phyloP scores from a whole-genome alignment of 2,113 vertebrate species.

The Triplophysa siluroides region DNA sequence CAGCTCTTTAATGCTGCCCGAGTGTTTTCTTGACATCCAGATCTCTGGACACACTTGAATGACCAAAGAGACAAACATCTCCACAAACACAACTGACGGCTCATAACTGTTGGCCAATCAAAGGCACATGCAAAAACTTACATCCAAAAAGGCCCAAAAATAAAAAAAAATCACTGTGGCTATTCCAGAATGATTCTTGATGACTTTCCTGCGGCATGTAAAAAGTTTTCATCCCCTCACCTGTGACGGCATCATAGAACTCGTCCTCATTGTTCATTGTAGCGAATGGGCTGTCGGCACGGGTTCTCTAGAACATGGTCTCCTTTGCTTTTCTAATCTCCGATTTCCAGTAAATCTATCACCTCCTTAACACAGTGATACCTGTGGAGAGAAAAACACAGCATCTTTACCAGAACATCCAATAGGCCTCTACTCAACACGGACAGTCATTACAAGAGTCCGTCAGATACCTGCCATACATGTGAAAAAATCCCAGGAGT shows the following conservation, averaged over 20 bases:
- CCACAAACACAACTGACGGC: no score
- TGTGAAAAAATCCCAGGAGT: not conserved
- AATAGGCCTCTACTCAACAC: not conserved
- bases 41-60: not conserved
- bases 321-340: slow-evolving; percentile 39
- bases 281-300: slow-evolving; percentile 54
- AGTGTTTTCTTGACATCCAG: slow-evolving; percentile 1
- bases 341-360: not conserved
- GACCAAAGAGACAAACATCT: not conserved
- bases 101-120: no score
- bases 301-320: slow-evolving; percentile 73
- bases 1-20: not conserved
- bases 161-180: no score
- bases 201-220: slow-evolving; percentile 26
- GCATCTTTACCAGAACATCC: not conserved
- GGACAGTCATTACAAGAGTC: not conserved
- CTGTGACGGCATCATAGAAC: slow-evolving; percentile 95
- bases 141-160: not conserved
- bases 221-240: slow-evolving; percentile 65
- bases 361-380: slow-evolving; percentile 1
- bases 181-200: no score
- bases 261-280: slow-evolving; percentile 96
- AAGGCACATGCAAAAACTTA: not conserved
- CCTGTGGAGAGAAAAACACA: slow-evolving; percentile 32
- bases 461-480: not conserved